phyloP scores from a whole-genome alignment of 2,113 vertebrate species.

The Collichthys lucidus region DNA sequence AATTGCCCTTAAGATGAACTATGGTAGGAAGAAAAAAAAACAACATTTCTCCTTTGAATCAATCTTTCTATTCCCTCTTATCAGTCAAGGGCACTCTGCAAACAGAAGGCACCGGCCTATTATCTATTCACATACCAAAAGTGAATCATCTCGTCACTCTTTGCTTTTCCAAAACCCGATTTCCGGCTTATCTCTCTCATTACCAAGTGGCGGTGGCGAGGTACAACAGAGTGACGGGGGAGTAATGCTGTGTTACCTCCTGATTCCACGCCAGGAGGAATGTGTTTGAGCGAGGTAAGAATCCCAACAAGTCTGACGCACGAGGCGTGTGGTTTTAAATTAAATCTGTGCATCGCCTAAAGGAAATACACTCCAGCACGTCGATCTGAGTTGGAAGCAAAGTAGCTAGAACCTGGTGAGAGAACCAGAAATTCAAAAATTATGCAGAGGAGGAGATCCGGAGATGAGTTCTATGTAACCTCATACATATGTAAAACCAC shows the following conservation, averaged over 20 bases:
- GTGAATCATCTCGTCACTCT: constrained; percentile 54
- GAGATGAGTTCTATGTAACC: constrained; percentile 10
- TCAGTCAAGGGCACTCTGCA: constrained; percentile 64
- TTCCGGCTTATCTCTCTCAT: constrained; percentile 60
- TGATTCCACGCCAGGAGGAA: constrained; percentile 5
- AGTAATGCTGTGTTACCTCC: neutral
- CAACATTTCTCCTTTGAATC: constrained; percentile 71
- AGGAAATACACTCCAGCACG: constrained; percentile 11
- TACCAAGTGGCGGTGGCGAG: constrained; percentile 27
- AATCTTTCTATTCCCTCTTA: constrained; percentile 61
- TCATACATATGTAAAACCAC: constrained; percentile 34
- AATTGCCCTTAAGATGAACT: constrained; percentile 78
- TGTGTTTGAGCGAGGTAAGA: neutral
- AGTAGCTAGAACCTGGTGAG: constrained; percentile 11
- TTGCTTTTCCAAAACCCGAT: constrained; percentile 35
- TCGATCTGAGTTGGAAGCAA: constrained; percentile 8
- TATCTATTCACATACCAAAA: constrained; percentile 70
- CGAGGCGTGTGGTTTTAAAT: constrained; percentile 17
- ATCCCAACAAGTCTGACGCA: neutral
- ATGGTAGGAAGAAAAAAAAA: constrained; percentile 76
- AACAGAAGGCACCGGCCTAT: constrained; percentile 56
- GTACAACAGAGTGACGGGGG: neutral
- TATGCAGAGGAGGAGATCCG: constrained; percentile 27
- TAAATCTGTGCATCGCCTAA: constrained; percentile 1
- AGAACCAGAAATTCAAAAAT: constrained; percentile 21